Evolutionary conservation across 2,113 vertebrate species (phyloP).

Genomic region (Epinephelus lanceolatus): DNA sequence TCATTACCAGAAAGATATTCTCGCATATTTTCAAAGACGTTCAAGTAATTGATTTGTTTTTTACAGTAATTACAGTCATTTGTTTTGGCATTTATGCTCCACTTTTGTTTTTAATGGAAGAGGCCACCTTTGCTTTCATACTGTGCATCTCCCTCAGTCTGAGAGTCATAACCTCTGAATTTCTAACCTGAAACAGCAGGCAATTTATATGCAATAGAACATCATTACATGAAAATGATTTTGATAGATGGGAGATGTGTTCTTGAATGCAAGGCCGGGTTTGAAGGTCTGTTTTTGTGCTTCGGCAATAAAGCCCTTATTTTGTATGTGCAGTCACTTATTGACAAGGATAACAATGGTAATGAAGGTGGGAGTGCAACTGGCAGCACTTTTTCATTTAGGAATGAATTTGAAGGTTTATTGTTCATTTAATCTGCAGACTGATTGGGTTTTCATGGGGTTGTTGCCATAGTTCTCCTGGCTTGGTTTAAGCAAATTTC

Average conservation of each 20-base stretch:
- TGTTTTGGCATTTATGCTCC: background rate
- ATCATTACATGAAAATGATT: constrained; percentile 70
- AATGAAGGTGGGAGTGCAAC: constrained; percentile 53
- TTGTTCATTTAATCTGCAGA: constrained; percentile 50
- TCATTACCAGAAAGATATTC: background rate
- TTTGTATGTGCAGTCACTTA: constrained; percentile 55
- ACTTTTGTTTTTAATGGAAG: background rate
- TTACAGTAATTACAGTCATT: background rate
- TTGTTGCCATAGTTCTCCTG: constrained; percentile 73
- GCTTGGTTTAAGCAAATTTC: constrained; percentile 39
- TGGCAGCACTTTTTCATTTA: constrained; percentile 45
- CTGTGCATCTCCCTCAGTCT: constrained; percentile 5
- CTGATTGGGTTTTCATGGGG: constrained; percentile 55
- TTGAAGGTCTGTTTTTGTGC: constrained; percentile 59
- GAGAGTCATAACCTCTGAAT: constrained; percentile 29
- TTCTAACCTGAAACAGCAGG: constrained; percentile 45
- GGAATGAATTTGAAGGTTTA: constrained; percentile 56
- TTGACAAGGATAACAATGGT: constrained; percentile 55
- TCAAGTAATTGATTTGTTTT: background rate
- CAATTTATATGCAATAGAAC: constrained; percentile 61
- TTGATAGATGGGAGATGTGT: constrained; percentile 55
- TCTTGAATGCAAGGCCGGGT: constrained; percentile 38
- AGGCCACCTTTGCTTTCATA: background rate
- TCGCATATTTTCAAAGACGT: background rate
- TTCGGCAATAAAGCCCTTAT: constrained; percentile 59